Conservation (phyloP, 2,113 vertebrate genomes). For the Poecilia latipinna region DNA sequence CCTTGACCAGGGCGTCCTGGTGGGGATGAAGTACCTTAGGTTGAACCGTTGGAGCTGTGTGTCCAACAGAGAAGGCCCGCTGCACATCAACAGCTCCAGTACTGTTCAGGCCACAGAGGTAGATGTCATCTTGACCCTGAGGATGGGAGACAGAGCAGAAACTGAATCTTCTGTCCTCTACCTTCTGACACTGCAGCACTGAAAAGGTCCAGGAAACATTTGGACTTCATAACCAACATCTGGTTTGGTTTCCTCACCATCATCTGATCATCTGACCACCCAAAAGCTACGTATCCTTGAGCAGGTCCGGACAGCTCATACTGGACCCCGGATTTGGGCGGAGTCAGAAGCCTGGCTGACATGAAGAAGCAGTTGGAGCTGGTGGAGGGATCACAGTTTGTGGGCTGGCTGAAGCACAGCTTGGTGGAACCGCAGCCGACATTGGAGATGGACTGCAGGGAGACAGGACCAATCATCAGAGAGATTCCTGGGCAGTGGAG, state of each 20-base stretch:
- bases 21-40: constrained; percentile 64
- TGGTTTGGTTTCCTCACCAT: constrained; percentile 73
- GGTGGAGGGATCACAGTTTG: constrained; percentile 66
- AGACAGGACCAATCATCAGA: background rate
- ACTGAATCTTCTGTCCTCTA: background rate
- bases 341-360: constrained; percentile 57
- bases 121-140: constrained; percentile 83
- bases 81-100: constrained; percentile 59
- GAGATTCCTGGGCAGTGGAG: no score
- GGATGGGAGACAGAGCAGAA: background rate
- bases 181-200: no score
- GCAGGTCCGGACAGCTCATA: constrained; percentile 73
- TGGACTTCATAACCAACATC: no score
- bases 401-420: constrained; percentile 76
- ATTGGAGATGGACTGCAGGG: constrained; percentile 39
- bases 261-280: constrained; percentile 78
- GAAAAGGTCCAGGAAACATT: no score
- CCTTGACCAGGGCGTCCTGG: background rate
- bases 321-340: constrained; percentile 15
- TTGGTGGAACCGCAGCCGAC: constrained; percentile 73
- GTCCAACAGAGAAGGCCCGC: constrained; percentile 72
- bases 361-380: constrained; percentile 72
- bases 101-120: constrained; percentile 68
- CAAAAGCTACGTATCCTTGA: constrained; percentile 78
- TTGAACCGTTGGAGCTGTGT: constrained; percentile 24